Conservation (phyloP, 2,797 vertebrate genomes). For the Lepilemur septentrionalis region DNA sequence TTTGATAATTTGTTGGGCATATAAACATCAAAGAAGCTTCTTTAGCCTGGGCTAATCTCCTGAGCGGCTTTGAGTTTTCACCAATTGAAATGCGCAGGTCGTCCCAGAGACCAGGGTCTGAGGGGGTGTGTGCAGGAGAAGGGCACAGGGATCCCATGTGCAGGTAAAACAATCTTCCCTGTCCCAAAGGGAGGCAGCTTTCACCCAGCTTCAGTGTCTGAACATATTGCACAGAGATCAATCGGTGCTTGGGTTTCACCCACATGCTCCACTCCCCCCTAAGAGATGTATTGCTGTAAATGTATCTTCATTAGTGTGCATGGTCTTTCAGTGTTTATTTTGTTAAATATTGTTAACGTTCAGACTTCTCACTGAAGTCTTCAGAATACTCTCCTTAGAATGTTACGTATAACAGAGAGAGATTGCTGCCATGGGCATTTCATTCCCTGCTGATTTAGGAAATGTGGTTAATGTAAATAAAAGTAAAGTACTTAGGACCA, state of each 20-base stretch:
- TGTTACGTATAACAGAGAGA: neutral
- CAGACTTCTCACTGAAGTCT: neutral
- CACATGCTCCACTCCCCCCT: fast-evolving
- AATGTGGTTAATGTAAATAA: neutral
- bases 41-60: slow-evolving; percentile 81
- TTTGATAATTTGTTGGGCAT: slow-evolving; percentile 82
- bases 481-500: neutral
- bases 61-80: slow-evolving; percentile 75
- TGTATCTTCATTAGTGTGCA: neutral
- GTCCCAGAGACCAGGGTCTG: slow-evolving; percentile 34
- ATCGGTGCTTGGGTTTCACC: neutral
- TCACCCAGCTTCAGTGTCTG: neutral
- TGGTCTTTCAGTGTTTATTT: neutral
- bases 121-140: neutral
- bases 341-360: neutral
- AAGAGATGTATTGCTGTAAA: neutral
- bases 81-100: slow-evolving; percentile 60
- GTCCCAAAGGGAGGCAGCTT: neutral
- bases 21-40: slow-evolving; percentile 84
- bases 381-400: neutral
- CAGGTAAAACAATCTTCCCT: neutral
- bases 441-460: neutral
- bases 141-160: neutral
- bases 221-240: neutral
- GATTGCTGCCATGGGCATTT: neutral